Evolutionary conservation across 2,113 vertebrate species (phyloP).

Genomic region (Struthio camelus): DNA sequence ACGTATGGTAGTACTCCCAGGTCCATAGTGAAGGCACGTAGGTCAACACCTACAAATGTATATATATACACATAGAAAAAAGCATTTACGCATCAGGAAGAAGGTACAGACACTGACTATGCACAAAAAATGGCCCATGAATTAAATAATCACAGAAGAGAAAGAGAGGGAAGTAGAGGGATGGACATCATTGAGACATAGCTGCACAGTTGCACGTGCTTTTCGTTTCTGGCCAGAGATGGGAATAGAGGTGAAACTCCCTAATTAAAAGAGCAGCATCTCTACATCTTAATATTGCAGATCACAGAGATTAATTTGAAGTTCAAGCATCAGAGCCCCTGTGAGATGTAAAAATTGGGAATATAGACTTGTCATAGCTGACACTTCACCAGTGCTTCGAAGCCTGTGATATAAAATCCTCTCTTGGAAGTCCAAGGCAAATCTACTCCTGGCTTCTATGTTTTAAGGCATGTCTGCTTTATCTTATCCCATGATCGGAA

Average conservation of each 20-base stretch:
- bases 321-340: background rate
- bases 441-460: background rate
- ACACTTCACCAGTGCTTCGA: background rate
- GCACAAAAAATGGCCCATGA: background rate
- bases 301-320: background rate
- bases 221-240: background rate
- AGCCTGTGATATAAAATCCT: background rate
- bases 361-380: background rate
- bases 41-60: background rate
- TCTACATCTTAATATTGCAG: background rate
- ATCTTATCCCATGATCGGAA: background rate
- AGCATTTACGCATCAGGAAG: background rate
- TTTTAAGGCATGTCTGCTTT: background rate
- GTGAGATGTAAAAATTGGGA: background rate
- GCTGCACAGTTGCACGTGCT: background rate
- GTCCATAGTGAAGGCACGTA: background rate
- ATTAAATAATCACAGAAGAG: background rate
- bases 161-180: background rate
- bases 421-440: background rate
- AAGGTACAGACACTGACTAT: background rate
- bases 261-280: constrained; percentile 31
- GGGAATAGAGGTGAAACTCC: constrained; percentile 17
- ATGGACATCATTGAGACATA: background rate
- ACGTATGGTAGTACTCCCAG: background rate
- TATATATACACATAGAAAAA: background rate